Base-by-base conservation (phyloP, 1,140 invertebrate species). In the Lordiphosa collinella region DNA sequence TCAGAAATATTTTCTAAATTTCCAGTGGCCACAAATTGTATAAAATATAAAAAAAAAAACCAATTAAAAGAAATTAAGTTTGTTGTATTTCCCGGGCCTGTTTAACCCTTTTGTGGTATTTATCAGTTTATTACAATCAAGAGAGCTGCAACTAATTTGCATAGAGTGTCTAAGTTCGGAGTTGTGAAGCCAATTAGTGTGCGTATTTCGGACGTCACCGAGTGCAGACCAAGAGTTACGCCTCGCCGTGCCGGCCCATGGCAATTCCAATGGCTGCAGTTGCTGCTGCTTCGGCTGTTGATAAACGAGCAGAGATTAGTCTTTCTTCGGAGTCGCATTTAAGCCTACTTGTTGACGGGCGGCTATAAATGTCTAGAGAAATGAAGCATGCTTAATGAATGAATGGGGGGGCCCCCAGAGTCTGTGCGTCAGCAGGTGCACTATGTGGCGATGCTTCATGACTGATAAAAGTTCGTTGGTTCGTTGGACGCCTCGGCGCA, bases 251-350 rank as follows among this genome's bases (percentile, higher is more conserved):
- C n/a, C n/a, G n/a, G n/a, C n/a, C n/a, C n/a, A n/a, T n/a, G n/a
- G n/a, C n/a, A n/a, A n/a, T n/a, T 16, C 40, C 40, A 12, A 12
- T 43, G 14, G 35, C 11, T 12, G 35, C 4, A 18, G 38, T 22
- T 22, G 38, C 16, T n/a, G 38, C 12, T 41, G 37, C 37, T 38
- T 25, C 13, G 46, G 11, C 25, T 36, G 51, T 53, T 71, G 75
- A 79, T 79, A 74, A 74, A 80, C 60, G 48, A 79, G 54, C 56
- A 29, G 41, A 79, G 75, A 79, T 80, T 70, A 70, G 60, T 64
- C 13, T 51, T 31, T 47, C 18, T 36, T 38, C 29, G 31, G 16
- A 65, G 65, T 43, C 50, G 53, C 61, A 59, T 54, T 64, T 59
- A 50, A 69, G 48, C 43, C 55, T 44, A 62, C 63, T 63, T 67